These are phyloP conservation scores for Aleiodes sp. DNA, from an alignment of 1,140 invertebrate species.

Conservation along the genomic window DNA sequence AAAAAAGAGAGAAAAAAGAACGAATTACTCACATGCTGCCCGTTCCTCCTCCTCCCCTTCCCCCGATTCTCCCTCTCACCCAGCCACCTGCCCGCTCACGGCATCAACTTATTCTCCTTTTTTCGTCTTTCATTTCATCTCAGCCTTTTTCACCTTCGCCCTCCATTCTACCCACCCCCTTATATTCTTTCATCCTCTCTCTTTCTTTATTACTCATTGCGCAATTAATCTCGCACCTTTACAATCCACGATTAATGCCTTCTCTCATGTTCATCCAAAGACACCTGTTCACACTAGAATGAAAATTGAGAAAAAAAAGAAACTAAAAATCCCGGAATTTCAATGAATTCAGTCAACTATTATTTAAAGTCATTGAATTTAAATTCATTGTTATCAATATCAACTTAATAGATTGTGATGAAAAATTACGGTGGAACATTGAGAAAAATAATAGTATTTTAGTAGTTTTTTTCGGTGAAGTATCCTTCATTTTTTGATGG, in stretches of 20 bases:
- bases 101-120: constrained; percentile 18
- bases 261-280: constrained; percentile 21
- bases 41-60: background rate
- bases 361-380: too few species aligned
- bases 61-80: background rate
- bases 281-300: constrained; percentile 33
- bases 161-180: constrained; percentile 28
- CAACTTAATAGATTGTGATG: too few species aligned
- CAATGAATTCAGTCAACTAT: too few species aligned
- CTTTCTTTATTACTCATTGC: background rate
- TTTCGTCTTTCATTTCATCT: constrained; percentile 19
- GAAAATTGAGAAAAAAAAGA: too few species aligned
- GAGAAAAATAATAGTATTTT: too few species aligned
- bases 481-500: too few species aligned
- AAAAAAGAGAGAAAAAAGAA: background rate
- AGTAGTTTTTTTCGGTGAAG: too few species aligned
- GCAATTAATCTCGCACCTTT: constrained; percentile 21
- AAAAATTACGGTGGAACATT: too few species aligned
- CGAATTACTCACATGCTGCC: constrained; percentile 11
- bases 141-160: constrained; percentile 20
- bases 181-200: background rate
- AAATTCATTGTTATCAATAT: too few species aligned
- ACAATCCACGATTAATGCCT: constrained; percentile 31
- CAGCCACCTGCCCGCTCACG: constrained; percentile 17
- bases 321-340: too few species aligned